Conservation (phyloP, 2,888 invertebrate genomes). For the Epinotia ramella region DNA sequence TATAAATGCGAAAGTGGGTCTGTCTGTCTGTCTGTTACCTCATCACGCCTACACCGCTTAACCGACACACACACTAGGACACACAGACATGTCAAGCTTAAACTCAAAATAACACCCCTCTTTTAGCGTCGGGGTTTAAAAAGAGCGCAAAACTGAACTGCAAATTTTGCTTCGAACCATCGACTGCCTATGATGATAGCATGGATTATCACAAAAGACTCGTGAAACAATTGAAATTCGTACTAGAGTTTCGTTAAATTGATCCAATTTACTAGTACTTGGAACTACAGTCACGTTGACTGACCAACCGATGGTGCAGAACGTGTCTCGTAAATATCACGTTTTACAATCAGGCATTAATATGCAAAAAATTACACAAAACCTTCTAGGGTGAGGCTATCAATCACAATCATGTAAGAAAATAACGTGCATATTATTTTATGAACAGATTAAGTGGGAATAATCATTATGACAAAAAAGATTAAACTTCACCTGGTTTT, state of each 20-base stretch:
- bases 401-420: not conserved
- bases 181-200: not conserved
- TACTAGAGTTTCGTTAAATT: constrained; percentile 1
- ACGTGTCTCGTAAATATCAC: constrained; percentile 14
- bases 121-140: not conserved
- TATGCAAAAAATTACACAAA: constrained; percentile 12
- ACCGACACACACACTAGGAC: too few species aligned
- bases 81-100: too few species aligned
- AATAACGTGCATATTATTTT: not conserved
- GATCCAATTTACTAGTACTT: constrained; percentile 22
- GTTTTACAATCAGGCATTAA: not conserved
- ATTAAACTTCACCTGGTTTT: too few species aligned
- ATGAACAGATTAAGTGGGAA: too few species aligned
- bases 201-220: not conserved
- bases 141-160: not conserved
- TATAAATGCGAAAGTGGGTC: too few species aligned
- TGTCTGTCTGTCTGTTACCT: too few species aligned
- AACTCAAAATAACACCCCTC: too few species aligned
- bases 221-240: constrained; percentile 17
- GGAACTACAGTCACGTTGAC: constrained; percentile 24
- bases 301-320: not conserved
- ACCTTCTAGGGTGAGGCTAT: not conserved
- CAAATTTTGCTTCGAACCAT: not conserved
- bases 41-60: too few species aligned
- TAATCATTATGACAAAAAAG: too few species aligned